These are phyloP conservation scores for Chrysemys picta DNA, from an alignment of 2,113 vertebrate genomes.

Conservation along the genomic window DNA sequence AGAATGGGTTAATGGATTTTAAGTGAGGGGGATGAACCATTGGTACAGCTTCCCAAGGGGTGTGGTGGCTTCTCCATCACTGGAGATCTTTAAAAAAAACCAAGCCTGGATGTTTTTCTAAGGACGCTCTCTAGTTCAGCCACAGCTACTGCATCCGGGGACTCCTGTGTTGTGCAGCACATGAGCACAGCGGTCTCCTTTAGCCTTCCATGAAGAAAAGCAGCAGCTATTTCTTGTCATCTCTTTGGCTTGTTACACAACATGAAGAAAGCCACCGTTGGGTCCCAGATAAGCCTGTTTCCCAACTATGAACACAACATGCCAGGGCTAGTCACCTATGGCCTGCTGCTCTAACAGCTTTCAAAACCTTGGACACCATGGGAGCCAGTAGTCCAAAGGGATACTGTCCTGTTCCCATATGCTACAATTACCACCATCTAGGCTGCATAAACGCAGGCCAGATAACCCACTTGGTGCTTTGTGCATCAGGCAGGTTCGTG, in stretches of 20 bases:
- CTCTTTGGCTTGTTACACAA: neutral
- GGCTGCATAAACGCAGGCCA: neutral
- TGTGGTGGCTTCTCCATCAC: neutral
- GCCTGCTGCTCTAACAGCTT: neutral
- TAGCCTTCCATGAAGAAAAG: neutral
- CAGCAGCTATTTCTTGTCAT: neutral
- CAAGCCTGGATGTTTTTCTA: neutral
- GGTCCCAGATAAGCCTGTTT: neutral
- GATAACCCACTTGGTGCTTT: neutral
- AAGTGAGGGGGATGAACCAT: neutral
- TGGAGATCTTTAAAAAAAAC: neutral
- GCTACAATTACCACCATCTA: neutral
- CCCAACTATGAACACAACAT: neutral
- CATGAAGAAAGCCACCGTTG: neutral
- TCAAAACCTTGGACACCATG: neutral
- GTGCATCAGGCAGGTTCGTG: neutral
- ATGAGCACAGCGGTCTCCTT: neutral
- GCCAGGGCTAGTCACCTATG: neutral
- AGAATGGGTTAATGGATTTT: neutral
- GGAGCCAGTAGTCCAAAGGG: too few relatives aligned
- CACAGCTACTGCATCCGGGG: too few relatives aligned
- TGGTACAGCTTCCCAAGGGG: neutral
- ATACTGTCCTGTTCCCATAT: neutral
- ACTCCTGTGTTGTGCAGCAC: neutral
- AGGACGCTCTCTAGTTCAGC: too few relatives aligned